phyloP scores from a whole-genome alignment of 30 jellyfish, hydroid and myxozoan species.

The Cassiopea andromeda region DNA sequence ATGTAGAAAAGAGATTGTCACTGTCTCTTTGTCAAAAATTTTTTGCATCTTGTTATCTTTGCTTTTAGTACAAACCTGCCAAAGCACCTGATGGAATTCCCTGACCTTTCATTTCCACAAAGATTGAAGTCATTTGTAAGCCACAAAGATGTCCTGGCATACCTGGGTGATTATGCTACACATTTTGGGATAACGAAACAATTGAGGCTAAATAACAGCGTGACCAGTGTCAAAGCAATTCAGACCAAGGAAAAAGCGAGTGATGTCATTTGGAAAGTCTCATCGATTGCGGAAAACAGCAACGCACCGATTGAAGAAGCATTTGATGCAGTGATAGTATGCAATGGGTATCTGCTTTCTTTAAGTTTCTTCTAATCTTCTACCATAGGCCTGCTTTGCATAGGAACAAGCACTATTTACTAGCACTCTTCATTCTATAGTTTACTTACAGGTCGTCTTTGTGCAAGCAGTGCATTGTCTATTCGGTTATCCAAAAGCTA shows the following conservation, averaged over 20 bases:
- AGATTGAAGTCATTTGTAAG: constrained; percentile 51
- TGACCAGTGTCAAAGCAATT: constrained; percentile 39
- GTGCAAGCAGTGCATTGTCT: too few species aligned
- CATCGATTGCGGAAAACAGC: neutral
- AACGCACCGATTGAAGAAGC: constrained; percentile 5
- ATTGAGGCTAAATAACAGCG: constrained; percentile 42
- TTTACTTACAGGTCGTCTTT: too few species aligned
- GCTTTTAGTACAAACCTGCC: constrained; percentile 79
- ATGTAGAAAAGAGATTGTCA: neutral
- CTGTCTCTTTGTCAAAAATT: too few species aligned
- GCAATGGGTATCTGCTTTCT: constrained; percentile 77
- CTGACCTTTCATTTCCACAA: constrained; percentile 75
- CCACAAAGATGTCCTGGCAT: constrained; percentile 65
- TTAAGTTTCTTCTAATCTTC: neutral
- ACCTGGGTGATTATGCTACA: constrained; percentile 50
- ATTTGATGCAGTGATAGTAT: constrained; percentile 77
- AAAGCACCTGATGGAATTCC: constrained; percentile 80
- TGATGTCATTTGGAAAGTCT: constrained; percentile 45
- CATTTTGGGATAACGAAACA: constrained; percentile 26
- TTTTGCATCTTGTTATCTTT: neutral
- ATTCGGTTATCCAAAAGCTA: too few species aligned
- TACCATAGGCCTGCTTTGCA: too few species aligned
- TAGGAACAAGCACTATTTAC: too few species aligned
- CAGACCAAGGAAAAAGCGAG: neutral
- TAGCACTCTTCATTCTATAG: too few species aligned